phyloP scores from a whole-genome alignment of 2,797 vertebrate genomes.

The Cyclopterus lumpus region DNA sequence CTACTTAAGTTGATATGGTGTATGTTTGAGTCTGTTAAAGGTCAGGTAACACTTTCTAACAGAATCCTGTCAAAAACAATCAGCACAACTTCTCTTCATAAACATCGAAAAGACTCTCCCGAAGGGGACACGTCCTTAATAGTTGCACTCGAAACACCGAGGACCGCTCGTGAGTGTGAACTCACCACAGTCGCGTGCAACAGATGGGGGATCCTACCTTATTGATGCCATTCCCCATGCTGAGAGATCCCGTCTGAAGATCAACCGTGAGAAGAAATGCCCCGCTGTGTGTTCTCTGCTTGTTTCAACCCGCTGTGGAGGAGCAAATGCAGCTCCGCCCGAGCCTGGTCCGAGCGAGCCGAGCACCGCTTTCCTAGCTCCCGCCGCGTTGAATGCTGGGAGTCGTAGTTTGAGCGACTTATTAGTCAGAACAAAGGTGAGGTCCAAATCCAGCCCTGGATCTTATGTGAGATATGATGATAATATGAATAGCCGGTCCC shows the following conservation, averaged over 20 bases:
- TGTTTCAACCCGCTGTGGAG: constrained; percentile 5
- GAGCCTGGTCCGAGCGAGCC: constrained; percentile 12
- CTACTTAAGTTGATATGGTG: not conserved
- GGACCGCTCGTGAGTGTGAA: constrained; percentile 11
- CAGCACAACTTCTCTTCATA: not conserved
- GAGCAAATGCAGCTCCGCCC: constrained; percentile 22
- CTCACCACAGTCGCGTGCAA: constrained; percentile 13
- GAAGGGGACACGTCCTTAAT: not conserved
- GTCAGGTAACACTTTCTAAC: not conserved
- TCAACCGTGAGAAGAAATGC: not conserved
- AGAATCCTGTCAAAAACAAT: not conserved
- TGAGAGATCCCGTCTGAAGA: constrained; percentile 19
- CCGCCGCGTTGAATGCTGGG: constrained; percentile 60
- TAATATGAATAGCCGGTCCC: constrained; percentile 9
- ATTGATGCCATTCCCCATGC: constrained; percentile 86
- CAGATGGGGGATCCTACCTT: constrained; percentile 74
- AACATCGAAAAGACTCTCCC: not conserved
- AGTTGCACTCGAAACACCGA: constrained; percentile 1
- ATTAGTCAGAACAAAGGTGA: not conserved
- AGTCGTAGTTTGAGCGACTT: constrained; percentile 66
- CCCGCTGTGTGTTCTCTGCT: constrained; percentile 3
- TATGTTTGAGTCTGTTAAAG: not conserved
- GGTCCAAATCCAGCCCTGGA: not conserved
- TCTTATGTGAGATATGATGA: not conserved
- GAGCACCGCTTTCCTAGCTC: constrained; percentile 37